Base-by-base conservation (phyloP, 2,113 vertebrate species). In the Heteronetta atricapilla region DNA sequence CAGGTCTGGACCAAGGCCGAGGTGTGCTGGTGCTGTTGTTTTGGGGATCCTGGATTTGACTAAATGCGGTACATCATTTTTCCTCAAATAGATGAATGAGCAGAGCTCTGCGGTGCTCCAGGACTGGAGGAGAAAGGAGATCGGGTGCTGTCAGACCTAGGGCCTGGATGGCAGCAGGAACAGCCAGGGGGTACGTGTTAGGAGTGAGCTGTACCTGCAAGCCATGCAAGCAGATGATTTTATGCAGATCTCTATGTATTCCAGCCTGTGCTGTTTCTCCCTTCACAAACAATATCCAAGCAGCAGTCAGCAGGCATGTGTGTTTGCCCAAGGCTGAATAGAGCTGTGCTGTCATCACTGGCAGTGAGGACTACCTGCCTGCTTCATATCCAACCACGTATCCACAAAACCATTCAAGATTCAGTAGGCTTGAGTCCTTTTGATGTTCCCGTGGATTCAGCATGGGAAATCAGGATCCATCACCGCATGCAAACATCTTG, bases 291-390 rank as follows among this genome's bases (percentile, higher is more conserved):
- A 88, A 76, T 88, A 88, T 86, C 73, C 62, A 62, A 75, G 56
- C 77, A 94, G 81, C 86, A 38, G 58, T 86, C 94, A 92, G 83
- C 80, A 90, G 66, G 73, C 28, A 5, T 29, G 33, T 53, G 77
- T 92, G 88, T 90, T 96, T 58, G 76, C 92, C 67, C 70, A 69
- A 64, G 94, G 95, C 90, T 91, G 96, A 92, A 86, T 38, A 44
- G 92, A 80, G 66, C 67, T 95, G 82, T 64, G 44, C 77, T 96
- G n/a, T 93, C 92, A 89, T 81, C 78, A 10, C 59, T 40, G 46
- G 82, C 40, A 53, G 22, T 8, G 33, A 78, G 86, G 44, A 60
- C 76, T 81, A 81, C 87, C 76, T 91, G 53, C 73, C 3, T 36
- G 50, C 84, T 88, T 78, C 15, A 1, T 50, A 73, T 23, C 77